These are phyloP conservation scores for Emydura subglobosa DNA, from an alignment of 2,113 vertebrate genomes.

Conservation along the genomic window DNA sequence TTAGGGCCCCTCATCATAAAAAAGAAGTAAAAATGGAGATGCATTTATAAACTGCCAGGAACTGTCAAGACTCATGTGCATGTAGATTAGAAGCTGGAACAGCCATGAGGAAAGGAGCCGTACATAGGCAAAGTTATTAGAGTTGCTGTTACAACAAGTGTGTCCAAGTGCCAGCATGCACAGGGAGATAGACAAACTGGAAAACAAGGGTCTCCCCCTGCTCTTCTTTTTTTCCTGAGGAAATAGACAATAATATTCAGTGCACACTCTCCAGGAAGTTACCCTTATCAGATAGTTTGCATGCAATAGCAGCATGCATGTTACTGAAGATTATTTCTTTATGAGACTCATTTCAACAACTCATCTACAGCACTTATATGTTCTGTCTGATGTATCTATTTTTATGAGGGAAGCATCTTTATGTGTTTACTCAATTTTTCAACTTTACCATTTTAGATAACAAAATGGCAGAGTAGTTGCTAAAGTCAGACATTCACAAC, in stretches of 20 bases:
- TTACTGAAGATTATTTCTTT: conserved; percentile 37
- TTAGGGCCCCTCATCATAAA: not conserved
- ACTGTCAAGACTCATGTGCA: not conserved
- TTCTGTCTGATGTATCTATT: not conserved
- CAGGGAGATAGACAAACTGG: not conserved
- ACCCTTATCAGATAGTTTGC: not conserved
- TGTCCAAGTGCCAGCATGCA: not conserved
- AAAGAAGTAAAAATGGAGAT: not conserved
- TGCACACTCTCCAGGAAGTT: not conserved
- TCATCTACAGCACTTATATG: not conserved
- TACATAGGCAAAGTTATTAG: not conserved
- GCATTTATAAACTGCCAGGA: conserved; percentile 9
- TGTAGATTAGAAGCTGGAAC: not conserved
- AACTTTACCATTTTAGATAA: not conserved
- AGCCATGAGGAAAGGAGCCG: not conserved
- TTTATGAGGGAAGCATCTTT: conserved; percentile 10
- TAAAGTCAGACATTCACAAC: not conserved
- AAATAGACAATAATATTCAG: not conserved
- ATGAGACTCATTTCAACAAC: conserved; percentile 6
- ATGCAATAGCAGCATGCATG: not conserved
- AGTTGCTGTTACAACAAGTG: not conserved
- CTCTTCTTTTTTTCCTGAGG: not conserved
- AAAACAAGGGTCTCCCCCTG: not conserved
- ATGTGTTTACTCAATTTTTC: conserved; percentile 20
- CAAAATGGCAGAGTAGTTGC: not conserved